These are phyloP conservation scores for Pseudomyrmex concolor DNA, from an alignment of 1,140 invertebrate genomes.

Conservation along the genomic window DNA sequence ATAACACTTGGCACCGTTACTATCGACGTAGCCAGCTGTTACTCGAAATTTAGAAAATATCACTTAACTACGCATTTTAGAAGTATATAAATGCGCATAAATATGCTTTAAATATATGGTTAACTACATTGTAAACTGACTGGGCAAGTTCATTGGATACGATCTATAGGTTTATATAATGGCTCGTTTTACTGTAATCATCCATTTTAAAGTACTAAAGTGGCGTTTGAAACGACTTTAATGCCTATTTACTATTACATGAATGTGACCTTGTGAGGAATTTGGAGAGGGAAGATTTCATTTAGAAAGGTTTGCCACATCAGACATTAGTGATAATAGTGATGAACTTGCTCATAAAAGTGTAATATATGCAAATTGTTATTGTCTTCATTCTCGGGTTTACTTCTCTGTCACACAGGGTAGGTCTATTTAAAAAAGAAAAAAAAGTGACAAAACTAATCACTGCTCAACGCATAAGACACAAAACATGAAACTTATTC, in stretches of 20 bases:
- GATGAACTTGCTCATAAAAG: constrained; percentile 20
- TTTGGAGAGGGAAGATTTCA: constrained; percentile 76
- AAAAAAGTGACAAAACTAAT: neutral
- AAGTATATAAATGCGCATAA: no score
- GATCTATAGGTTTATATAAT: constrained; percentile 40
- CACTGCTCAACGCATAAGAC: neutral
- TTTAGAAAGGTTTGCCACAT: constrained; percentile 35
- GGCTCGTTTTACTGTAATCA: constrained; percentile 73
- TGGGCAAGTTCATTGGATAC: constrained; percentile 1
- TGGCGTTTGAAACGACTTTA: constrained; percentile 78
- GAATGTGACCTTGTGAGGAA: constrained; percentile 83
- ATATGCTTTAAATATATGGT: neutral
- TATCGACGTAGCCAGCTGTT: neutral
- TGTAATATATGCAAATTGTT: constrained; percentile 37
- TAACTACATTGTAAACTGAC: neutral
- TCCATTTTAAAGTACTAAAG: constrained; percentile 75
- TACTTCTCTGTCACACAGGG: neutral
- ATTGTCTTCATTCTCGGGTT: constrained; percentile 3
- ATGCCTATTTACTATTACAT: constrained; percentile 80
- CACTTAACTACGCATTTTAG: neutral
- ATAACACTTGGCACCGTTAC: neutral
- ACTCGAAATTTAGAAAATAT: neutral
- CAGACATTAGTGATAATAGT: constrained; percentile 35
- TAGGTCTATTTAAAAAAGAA: neutral
- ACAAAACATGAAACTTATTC: constrained; percentile 25